Percentiles rank a stretch among this genome's conserved stretches.
Evolutionary conservation across 2,797 vertebrate genomes (phyloP).

Genomic region (Tiaroga cobitis): DNA sequence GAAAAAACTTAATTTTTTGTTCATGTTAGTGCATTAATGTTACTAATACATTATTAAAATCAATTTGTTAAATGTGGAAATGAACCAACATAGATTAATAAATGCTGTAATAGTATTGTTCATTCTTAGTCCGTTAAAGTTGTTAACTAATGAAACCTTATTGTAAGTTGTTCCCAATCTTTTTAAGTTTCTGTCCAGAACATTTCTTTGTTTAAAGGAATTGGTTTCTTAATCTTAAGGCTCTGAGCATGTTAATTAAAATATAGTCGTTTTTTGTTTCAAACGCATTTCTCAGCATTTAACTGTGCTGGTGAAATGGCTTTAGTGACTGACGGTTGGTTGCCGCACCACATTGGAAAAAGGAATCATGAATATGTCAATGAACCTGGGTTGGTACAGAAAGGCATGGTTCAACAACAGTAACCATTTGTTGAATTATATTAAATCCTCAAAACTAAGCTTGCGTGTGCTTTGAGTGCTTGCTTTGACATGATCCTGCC

Average conservation of each 20-base stretch:
- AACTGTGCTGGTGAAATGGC: neutral
- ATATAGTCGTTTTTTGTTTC: too few relatives aligned
- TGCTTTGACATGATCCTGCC: too few relatives aligned
- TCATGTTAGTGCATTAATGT: too few relatives aligned
- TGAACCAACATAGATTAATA: too few relatives aligned
- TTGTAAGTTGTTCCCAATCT: too few relatives aligned
- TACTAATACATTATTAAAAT: too few relatives aligned
- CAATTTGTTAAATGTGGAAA: too few relatives aligned
- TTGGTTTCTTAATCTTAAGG: neutral
- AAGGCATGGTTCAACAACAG: neutral
- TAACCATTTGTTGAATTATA: neutral
- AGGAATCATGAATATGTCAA: neutral
- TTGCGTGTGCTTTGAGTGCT: neutral
- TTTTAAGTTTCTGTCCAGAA: neutral
- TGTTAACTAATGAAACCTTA: too few relatives aligned
- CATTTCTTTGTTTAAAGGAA: neutral
- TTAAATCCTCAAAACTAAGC: neutral
- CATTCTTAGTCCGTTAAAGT: too few relatives aligned
- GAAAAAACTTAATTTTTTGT: too few relatives aligned
- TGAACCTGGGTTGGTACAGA: neutral
- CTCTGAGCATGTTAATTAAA: neutral
- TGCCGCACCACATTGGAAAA: neutral
- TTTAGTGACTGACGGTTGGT: neutral
- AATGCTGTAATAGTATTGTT: too few relatives aligned
- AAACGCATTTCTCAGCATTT: neutral